Evolutionary conservation across 2,888 invertebrate genomes (phyloP).

Genomic region (Crocallis elinguaria): DNA sequence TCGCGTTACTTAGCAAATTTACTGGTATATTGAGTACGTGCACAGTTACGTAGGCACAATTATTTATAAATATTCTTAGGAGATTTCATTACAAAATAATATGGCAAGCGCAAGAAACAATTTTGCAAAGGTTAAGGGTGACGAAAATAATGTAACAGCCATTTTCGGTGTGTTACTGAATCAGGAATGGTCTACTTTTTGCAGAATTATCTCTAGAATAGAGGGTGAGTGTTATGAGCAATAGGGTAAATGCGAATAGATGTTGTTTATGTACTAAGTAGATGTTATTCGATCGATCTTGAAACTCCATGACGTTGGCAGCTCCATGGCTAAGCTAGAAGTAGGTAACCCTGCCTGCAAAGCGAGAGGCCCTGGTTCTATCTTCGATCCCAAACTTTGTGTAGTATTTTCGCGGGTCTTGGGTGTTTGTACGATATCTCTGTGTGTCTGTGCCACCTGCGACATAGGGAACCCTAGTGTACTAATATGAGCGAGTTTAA

Average conservation of each 20-base stretch:
- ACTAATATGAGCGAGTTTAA: too few species aligned
- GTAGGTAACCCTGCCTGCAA: too few species aligned
- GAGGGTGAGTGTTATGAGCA: constrained; percentile 29
- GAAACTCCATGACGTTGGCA: too few species aligned
- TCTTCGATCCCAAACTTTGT: too few species aligned
- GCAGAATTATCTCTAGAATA: constrained; percentile 16
- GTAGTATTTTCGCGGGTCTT: too few species aligned
- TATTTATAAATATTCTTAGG: not conserved
- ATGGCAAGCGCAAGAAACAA: constrained; percentile 33
- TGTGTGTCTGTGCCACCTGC: too few species aligned
- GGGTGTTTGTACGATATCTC: too few species aligned
- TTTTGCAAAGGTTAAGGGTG: constrained; percentile 72
- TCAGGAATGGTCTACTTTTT: constrained; percentile 40
- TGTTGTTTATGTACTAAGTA: not conserved
- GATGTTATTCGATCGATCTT: not conserved
- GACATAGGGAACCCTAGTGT: too few species aligned
- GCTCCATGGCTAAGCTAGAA: too few species aligned
- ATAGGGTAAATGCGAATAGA: constrained; percentile 30
- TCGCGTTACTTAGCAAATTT: too few species aligned
- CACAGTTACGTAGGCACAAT: not conserved
- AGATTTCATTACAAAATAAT: constrained; percentile 1
- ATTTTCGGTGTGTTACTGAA: constrained; percentile 48
- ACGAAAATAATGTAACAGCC: constrained; percentile 64
- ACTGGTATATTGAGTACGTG: too few species aligned
- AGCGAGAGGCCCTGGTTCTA: too few species aligned